Percentiles rank a stretch among this genome's conserved stretches.
phyloP scores from a whole-genome alignment of 2,888 invertebrate species.

The Drosophila suboccidentalis region DNA sequence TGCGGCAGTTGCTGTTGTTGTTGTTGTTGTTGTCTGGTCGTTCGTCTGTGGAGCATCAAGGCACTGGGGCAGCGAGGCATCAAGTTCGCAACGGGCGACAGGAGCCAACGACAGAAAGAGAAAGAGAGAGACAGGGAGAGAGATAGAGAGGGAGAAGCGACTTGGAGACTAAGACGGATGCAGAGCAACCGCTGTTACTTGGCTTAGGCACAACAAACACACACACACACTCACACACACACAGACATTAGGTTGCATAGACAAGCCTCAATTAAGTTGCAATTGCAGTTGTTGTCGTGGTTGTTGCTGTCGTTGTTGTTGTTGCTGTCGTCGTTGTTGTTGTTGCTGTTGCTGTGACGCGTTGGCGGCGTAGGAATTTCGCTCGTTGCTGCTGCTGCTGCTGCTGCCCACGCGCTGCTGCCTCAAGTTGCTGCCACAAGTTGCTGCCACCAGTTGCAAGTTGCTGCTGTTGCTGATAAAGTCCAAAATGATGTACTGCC shows the following conservation, averaged over 20 bases:
- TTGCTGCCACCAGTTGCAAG: constrained; percentile 37
- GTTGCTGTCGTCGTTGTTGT: constrained; percentile 38
- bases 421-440: constrained; percentile 43
- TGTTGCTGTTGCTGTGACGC: constrained; percentile 39
- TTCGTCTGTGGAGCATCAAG: constrained; percentile 83
- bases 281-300: constrained; percentile 67
- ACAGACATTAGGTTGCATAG: constrained; percentile 50
- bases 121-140: not conserved
- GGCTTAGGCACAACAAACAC: constrained; percentile 33
- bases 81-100: constrained; percentile 79
- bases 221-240: constrained; percentile 14
- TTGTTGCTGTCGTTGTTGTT: not conserved
- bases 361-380: constrained; percentile 69
- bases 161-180: constrained; percentile 32
- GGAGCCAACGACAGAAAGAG: constrained; percentile 36
- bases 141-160: not conserved
- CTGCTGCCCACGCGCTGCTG: constrained; percentile 63
- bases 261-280: constrained; percentile 82
- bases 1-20: constrained; percentile 54
- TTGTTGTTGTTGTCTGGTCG: constrained; percentile 62
- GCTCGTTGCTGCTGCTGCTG: constrained; percentile 57
- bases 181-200: constrained; percentile 77
- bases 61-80: constrained; percentile 84
- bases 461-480: constrained; percentile 72
- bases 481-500: constrained; percentile 81